Conservation (phyloP, 2,113 vertebrate species). For the Hydrolagus affinis region DNA sequence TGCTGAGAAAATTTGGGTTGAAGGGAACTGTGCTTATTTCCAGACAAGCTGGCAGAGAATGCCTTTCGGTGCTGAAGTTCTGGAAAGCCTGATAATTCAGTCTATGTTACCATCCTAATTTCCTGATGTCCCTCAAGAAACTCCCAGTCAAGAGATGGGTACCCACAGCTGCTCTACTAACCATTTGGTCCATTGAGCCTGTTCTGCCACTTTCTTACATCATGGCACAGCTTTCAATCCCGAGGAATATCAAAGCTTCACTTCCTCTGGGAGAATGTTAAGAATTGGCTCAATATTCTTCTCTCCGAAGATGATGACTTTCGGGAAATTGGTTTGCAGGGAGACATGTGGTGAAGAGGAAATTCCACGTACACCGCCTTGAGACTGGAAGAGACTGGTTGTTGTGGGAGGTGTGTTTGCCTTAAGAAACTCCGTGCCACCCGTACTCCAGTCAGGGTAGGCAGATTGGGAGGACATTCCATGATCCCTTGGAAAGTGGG, state of each 20-base stretch:
- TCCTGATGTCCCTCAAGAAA: not conserved
- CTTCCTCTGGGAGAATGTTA: not conserved
- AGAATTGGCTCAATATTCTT: not conserved
- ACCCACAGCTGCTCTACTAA: not conserved
- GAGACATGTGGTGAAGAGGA: not conserved
- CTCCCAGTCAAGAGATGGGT: not conserved
- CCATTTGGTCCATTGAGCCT: not conserved
- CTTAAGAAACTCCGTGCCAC: too few relatives aligned
- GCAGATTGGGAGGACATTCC: too few relatives aligned
- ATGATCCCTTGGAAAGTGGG: too few relatives aligned
- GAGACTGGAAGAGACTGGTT: not conserved
- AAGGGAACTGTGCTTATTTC: slow-evolving; percentile 56
- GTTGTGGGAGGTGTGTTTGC: too few relatives aligned
- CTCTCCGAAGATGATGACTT: not conserved
- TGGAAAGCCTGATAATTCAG: slow-evolving; percentile 35
- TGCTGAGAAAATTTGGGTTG: slow-evolving; percentile 57
- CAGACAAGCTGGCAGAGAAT: slow-evolving; percentile 69
- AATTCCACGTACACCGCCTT: not conserved
- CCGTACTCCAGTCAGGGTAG: too few relatives aligned
- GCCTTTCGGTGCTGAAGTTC: slow-evolving; percentile 70
- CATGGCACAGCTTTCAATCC: not conserved
- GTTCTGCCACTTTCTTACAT: not conserved
- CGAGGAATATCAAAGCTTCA: not conserved
- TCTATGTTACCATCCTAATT: not conserved
- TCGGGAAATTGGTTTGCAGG: not conserved